Evolutionary conservation across 1,140 invertebrate species (phyloP).

Genomic region (Camponotus floridanus): DNA sequence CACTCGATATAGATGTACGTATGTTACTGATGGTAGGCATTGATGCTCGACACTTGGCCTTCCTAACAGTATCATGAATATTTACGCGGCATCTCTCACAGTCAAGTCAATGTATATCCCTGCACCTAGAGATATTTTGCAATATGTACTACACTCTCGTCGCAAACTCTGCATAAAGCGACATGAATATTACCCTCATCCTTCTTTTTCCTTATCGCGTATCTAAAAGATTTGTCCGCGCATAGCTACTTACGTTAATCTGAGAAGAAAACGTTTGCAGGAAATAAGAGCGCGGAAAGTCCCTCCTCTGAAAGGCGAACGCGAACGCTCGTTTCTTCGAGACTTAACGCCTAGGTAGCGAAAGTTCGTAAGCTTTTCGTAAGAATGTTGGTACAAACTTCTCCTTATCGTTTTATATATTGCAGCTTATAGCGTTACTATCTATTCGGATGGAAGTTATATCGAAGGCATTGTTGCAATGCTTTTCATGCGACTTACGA

Average conservation of each 20-base stretch:
- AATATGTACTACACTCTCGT: not conserved
- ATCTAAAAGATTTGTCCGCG: conserved; percentile 66
- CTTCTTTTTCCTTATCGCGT: conserved; percentile 11
- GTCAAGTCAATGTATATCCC: conserved; percentile 80
- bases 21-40: conserved; percentile 43
- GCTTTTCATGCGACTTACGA: not conserved
- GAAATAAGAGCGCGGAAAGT: conserved; percentile 50
- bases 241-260: conserved; percentile 67
- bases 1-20: conserved; percentile 42
- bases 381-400: conserved; percentile 45
- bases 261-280: conserved; percentile 66
- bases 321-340: conserved; percentile 64
- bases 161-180: conserved; percentile 23
- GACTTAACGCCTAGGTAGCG: conserved; percentile 48
- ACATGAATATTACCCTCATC: conserved; percentile 30
- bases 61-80: conserved; percentile 83
- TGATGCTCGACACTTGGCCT: conserved; percentile 75
- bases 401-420: conserved; percentile 51
- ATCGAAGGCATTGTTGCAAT: not conserved
- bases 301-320: conserved; percentile 48
- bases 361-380: conserved; percentile 53
- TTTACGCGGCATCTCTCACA: conserved; percentile 77
- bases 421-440: conserved; percentile 22
- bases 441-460: conserved; percentile 32
- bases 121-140: conserved; percentile 62